A percentile compares a stretch with the other conserved stretches of the same genome.
These are phyloP conservation scores for Osmerus mordax DNA, from an alignment of 2,113 vertebrate species.

Conservation along the genomic window DNA sequence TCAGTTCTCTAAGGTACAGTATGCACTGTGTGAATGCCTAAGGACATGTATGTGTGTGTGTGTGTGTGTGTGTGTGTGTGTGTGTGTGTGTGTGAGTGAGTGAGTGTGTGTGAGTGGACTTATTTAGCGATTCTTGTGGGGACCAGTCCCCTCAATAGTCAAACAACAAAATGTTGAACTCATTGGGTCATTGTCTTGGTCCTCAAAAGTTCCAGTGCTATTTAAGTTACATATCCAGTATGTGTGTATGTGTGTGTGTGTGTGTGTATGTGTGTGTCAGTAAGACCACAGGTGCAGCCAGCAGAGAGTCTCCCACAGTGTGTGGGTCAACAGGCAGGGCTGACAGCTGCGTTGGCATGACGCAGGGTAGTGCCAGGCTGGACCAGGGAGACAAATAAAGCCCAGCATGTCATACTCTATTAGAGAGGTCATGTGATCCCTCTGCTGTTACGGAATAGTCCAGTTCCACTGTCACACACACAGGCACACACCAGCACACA, in stretches of 20 bases:
- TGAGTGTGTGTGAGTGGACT: neutral
- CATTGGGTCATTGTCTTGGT: too few species aligned
- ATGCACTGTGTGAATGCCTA: constrained; percentile 9
- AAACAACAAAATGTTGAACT: neutral
- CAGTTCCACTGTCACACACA: constrained; percentile 5
- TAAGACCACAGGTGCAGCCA: constrained; percentile 15
- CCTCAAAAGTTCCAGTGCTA: too few species aligned
- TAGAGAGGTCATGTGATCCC: constrained; percentile 7
- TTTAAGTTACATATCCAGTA: neutral
- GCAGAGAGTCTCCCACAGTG: constrained; percentile 27
- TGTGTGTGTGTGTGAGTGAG: neutral
- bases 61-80: neutral
- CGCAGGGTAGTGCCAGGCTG: constrained; percentile 48
- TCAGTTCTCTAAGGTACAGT: constrained; percentile 35
- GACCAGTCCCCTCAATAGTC: neutral
- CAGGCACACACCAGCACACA: constrained; percentile 1
- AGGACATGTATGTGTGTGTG: neutral
- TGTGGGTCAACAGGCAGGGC: constrained; percentile 21
- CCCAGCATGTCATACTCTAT: constrained; percentile 36
- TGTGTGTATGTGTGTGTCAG: neutral
- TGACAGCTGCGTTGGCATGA: constrained; percentile 50
- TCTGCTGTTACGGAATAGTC: neutral
- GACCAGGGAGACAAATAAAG: constrained; percentile 21
- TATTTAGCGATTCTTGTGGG: neutral
- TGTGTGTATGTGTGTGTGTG: constrained; percentile 7